These are phyloP conservation scores for Limnodromus scolopaceus DNA, from an alignment of 2,797 vertebrate genomes.

Conservation along the genomic window DNA sequence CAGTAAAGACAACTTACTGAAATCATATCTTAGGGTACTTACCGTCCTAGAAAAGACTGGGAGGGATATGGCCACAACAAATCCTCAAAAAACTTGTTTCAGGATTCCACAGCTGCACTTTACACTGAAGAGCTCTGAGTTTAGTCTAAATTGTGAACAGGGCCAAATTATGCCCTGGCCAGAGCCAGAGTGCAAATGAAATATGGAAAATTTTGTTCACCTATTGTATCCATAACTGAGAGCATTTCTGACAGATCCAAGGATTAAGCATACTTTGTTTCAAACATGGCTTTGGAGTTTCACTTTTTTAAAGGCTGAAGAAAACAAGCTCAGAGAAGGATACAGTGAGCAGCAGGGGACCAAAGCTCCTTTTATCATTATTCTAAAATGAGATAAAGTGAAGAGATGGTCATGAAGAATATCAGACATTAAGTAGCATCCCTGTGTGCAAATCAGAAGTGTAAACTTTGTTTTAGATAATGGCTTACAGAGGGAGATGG, in stretches of 20 bases:
- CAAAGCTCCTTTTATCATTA: slow-evolving; percentile 37
- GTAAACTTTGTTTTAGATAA: slow-evolving; percentile 50
- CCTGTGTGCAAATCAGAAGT: slow-evolving; percentile 35
- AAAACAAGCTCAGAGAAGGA: slow-evolving; percentile 24
- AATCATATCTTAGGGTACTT: neutral
- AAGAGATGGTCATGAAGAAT: slow-evolving; percentile 40
- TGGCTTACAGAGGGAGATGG: neutral
- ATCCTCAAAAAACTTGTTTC: neutral
- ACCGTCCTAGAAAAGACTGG: neutral
- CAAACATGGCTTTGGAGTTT: neutral
- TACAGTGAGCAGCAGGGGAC: slow-evolving; percentile 34
- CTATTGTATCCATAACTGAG: neutral
- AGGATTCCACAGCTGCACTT: neutral
- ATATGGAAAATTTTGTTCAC: neutral
- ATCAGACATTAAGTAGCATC: slow-evolving; percentile 30
- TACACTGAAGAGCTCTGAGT: neutral
- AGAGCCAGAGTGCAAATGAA: neutral
- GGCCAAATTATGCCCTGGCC: neutral
- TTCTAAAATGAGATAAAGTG: slow-evolving; percentile 33
- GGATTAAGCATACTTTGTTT: neutral
- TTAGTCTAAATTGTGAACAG: neutral
- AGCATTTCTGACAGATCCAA: neutral
- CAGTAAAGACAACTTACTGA: neutral
- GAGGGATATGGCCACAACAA: neutral
- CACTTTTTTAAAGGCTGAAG: neutral